Conservation (phyloP, 2,113 vertebrate genomes). For the Callipepla squamata region DNA sequence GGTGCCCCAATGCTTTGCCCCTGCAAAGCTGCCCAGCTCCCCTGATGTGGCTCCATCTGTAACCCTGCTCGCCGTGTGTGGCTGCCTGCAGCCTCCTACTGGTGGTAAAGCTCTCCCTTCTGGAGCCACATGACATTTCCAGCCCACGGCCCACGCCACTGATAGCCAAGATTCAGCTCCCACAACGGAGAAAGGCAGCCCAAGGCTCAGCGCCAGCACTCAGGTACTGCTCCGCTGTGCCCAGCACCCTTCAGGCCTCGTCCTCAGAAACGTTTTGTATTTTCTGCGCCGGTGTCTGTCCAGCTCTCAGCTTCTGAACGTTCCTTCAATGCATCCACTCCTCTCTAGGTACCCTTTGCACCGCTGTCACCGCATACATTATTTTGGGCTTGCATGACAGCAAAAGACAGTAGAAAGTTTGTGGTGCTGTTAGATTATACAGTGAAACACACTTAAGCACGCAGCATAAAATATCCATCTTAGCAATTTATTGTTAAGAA, state of each 20-base stretch:
- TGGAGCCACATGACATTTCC: not conserved
- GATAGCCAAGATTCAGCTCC: not conserved
- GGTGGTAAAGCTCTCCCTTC: not conserved
- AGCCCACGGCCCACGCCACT: not conserved
- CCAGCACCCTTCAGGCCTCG: fast-evolving
- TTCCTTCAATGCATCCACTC: fast-evolving
- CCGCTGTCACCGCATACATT: not conserved
- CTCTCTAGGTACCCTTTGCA: not conserved
- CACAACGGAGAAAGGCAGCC: too few species aligned
- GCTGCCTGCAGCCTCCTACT: not conserved
- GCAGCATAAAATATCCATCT: not conserved
- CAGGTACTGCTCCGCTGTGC: fast-evolving
- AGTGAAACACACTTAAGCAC: not conserved
- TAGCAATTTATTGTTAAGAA: slow-evolving; percentile 18
- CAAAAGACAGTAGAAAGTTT: not conserved
- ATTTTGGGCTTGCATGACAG: not conserved
- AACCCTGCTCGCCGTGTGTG: not conserved
- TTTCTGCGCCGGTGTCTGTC: fast-evolving
- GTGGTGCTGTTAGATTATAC: not conserved
- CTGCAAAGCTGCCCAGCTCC: not conserved
- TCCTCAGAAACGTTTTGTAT: fast-evolving
- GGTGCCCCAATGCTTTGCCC: not conserved
- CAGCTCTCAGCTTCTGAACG: fast-evolving
- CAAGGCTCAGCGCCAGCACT: fast-evolving
- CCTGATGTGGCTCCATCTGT: not conserved